Conservation (phyloP, 1,140 invertebrate genomes). For the Leptinotarsa undecemlineata region DNA sequence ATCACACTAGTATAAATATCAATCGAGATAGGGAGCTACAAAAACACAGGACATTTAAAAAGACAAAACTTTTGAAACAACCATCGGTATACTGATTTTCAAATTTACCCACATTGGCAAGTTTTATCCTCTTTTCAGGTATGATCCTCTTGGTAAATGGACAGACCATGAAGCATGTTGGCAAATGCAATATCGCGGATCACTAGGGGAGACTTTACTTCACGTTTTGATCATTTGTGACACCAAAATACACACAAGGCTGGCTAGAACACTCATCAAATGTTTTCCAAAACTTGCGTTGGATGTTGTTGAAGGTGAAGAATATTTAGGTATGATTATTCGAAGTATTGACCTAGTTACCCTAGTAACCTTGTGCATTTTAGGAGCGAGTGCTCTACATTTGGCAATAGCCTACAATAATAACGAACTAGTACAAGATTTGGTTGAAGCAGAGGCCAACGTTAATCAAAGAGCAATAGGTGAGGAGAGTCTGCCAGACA, state of each 20-base stretch:
- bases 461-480: constrained; percentile 91
- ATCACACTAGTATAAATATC: no score
- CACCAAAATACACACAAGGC: constrained; percentile 79
- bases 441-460: constrained; percentile 88
- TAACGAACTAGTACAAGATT: constrained; percentile 91
- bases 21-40: no score
- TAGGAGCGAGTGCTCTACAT: constrained; percentile 90
- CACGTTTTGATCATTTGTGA: constrained; percentile 96
- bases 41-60: no score
- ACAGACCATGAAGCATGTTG: constrained; percentile 91
- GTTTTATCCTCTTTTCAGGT: constrained; percentile 52
- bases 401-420: constrained; percentile 95
- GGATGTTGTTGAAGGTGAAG: constrained; percentile 96
- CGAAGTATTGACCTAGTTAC: not conserved
- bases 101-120: no score
- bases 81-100: no score
- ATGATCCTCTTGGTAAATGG: constrained; percentile 85
- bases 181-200: constrained; percentile 95
- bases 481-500: constrained; percentile 34
- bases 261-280: constrained; percentile 87
- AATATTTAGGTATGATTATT: constrained; percentile 79
- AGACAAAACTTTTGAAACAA: no score
- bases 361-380: not conserved
- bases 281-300: constrained; percentile 89
- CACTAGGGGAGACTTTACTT: constrained; percentile 90